Evolutionary conservation across 2,113 vertebrate species (phyloP).

Genomic region (Silurus asotus): DNA sequence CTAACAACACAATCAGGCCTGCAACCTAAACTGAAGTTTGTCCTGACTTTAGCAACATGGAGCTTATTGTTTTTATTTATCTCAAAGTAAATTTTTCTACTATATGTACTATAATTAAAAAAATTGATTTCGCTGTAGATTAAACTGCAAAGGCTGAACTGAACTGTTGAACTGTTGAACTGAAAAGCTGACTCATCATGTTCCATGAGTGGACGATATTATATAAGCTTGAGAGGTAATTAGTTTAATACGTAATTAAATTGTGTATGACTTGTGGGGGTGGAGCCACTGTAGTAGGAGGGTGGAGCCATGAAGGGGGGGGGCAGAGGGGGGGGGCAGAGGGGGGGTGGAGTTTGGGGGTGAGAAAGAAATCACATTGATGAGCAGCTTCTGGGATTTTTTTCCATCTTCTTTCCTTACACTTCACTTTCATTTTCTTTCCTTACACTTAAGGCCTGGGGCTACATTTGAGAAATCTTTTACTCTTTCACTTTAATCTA

Average conservation of each 20-base stretch:
- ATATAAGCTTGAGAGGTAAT: background rate
- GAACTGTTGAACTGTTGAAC: too few relatives aligned
- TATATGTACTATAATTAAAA: too few relatives aligned
- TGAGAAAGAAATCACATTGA: too few relatives aligned
- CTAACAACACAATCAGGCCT: background rate
- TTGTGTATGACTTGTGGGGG: too few relatives aligned
- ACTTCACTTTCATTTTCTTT: background rate
- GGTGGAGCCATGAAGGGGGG: too few relatives aligned
- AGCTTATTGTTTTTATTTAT: background rate
- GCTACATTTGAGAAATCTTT: background rate
- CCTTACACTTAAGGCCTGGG: background rate
- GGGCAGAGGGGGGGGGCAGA: too few relatives aligned
- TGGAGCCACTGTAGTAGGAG: too few relatives aligned
- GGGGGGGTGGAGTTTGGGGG: too few relatives aligned
- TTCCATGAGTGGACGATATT: background rate
- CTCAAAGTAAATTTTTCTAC: background rate
- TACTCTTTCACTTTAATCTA: constrained; percentile 21
- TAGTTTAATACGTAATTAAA: background rate
- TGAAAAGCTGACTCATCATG: background rate
- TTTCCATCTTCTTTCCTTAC: background rate
- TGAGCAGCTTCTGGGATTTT: too few relatives aligned
- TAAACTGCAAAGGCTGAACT: too few relatives aligned
- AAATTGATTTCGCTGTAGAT: too few relatives aligned
- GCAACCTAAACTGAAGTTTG: background rate
- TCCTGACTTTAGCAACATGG: background rate